Percentiles rank a stretch among this genome's conserved stretches.
Conservation (phyloP, 2,797 vertebrate genomes). For the Heterohyrax brucei region DNA sequence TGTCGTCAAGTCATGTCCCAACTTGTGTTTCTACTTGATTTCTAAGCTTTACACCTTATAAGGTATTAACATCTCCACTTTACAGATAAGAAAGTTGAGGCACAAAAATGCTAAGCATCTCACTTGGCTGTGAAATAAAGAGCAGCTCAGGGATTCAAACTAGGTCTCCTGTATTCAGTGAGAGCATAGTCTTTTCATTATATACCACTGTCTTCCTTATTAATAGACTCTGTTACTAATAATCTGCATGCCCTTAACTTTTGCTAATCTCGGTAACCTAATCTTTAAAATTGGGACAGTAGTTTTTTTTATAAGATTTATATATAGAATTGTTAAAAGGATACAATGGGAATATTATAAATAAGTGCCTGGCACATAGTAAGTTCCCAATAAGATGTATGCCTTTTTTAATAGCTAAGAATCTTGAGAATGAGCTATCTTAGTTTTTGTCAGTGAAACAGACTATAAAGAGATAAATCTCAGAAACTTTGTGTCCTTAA, state of each 20-base stretch:
- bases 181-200: not conserved
- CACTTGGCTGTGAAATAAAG: not conserved
- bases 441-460: constrained; percentile 25
- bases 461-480: not conserved
- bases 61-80: not conserved
- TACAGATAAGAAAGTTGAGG: constrained; percentile 51
- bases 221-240: constrained; percentile 27
- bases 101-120: not conserved
- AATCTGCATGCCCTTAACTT: not conserved
- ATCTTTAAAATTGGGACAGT: constrained; percentile 60
- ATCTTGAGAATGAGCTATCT: not conserved
- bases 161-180: not conserved
- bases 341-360: not conserved
- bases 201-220: not conserved
- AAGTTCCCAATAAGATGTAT: constrained; percentile 8
- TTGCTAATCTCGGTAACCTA: constrained; percentile 4
- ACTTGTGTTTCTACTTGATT: not conserved
- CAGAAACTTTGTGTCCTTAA: accelerated
- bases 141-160: not conserved
- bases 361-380: not conserved
- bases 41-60: not conserved
- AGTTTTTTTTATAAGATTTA: constrained; percentile 34
- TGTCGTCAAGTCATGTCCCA: not conserved
- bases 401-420: not conserved
- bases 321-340: not conserved